A percentile compares a stretch with the other conserved stretches of the same genome.
Evolutionary conservation across 2,888 invertebrate species (phyloP).

Genomic region (Monopis laevigella): DNA sequence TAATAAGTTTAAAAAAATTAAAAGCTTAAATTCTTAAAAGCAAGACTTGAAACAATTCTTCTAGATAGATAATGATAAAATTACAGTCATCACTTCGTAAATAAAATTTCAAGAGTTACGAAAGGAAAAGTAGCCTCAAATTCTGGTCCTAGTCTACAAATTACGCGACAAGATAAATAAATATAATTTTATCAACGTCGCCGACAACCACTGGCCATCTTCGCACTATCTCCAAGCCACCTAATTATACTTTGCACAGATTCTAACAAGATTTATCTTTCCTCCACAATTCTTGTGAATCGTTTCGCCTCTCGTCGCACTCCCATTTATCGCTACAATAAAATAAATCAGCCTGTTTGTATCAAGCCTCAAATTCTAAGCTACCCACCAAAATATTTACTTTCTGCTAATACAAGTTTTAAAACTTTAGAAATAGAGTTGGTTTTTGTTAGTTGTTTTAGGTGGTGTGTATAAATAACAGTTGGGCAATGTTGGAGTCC

Average conservation of each 20-base stretch:
- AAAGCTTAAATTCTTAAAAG: too few species aligned
- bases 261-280: conserved; percentile 20
- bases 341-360: conserved; percentile 12
- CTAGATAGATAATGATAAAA: too few species aligned
- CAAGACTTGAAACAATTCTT: too few species aligned
- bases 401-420: not conserved
- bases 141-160: too few species aligned
- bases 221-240: conserved; percentile 6
- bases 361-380: too few species aligned
- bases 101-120: too few species aligned
- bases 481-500: not conserved
- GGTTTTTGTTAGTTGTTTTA: not conserved
- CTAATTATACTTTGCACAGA: conserved; percentile 8
- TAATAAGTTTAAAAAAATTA: too few species aligned
- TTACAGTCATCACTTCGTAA: too few species aligned
- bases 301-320: conserved; percentile 20
- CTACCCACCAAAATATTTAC: too few species aligned
- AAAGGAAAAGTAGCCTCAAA: too few species aligned
- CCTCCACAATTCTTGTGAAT: conserved; percentile 15
- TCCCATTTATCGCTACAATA: conserved; percentile 37
- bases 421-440: not conserved
- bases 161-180: too few species aligned
- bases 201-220: conserved; percentile 4
- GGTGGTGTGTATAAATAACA: not conserved
- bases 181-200: too few species aligned